These are phyloP conservation scores for Eulemur albifrons DNA, from an alignment of 2,797 vertebrate species.

Conservation along the genomic window DNA sequence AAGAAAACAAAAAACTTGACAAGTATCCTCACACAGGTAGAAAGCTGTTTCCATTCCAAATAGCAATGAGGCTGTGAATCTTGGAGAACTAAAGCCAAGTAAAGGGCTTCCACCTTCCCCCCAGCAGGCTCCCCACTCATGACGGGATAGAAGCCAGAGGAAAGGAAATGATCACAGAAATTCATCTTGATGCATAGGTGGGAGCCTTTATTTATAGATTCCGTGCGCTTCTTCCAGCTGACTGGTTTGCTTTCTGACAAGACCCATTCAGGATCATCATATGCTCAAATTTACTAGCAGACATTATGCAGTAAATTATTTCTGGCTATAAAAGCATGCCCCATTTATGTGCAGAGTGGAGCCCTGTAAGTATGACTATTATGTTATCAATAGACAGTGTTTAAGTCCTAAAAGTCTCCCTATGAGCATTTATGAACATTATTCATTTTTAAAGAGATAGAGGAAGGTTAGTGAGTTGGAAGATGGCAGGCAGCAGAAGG, in stretches of 20 bases:
- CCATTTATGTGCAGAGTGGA: not conserved
- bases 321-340: slow-evolving; percentile 32
- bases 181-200: not conserved
- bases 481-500: not conserved
- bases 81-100: not conserved
- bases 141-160: not conserved
- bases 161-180: not conserved
- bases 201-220: not conserved
- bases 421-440: not conserved
- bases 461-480: not conserved
- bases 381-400: not conserved
- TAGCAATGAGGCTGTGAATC: not conserved
- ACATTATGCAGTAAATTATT: slow-evolving; percentile 53
- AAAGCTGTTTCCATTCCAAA: not conserved
- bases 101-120: not conserved
- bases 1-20: not conserved
- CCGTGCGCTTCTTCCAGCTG: not conserved
- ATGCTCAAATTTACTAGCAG: slow-evolving; percentile 27
- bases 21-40: not conserved
- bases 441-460: not conserved
- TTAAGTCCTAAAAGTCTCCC: slow-evolving; percentile 10
- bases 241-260: slow-evolving; percentile 42
- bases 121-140: not conserved
- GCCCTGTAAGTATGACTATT: not conserved
- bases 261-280: slow-evolving; percentile 14